Conservation (phyloP, 2,113 vertebrate species). For the Bambusicola thoracicus region DNA sequence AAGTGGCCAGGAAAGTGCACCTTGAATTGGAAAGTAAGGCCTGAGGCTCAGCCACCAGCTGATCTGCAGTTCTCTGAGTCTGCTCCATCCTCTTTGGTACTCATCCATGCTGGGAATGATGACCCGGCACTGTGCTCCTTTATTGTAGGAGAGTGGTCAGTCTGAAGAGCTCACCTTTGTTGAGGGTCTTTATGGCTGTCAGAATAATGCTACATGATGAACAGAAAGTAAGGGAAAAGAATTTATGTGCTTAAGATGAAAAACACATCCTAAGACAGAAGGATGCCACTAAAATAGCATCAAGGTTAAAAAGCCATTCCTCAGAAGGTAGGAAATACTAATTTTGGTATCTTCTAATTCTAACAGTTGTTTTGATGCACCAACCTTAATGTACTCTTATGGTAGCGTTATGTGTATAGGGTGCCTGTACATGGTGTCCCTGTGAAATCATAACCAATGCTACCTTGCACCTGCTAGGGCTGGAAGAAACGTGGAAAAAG, state of each 20-base stretch:
- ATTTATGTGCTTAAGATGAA: not conserved
- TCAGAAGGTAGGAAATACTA: not conserved
- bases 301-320: not conserved
- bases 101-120: not conserved
- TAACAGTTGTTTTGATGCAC: not conserved
- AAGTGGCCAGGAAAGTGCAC: not conserved
- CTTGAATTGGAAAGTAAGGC: not conserved
- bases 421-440: not conserved
- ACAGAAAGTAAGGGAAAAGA: not conserved
- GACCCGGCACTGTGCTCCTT: not conserved
- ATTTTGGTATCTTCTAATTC: not conserved
- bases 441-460: not conserved
- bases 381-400: fast-evolving
- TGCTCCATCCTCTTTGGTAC: not conserved
- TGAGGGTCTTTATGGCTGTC: not conserved
- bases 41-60: not conserved
- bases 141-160: not conserved
- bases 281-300: not conserved
- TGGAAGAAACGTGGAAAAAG: not conserved
- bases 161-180: not conserved
- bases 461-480: not conserved
- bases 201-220: not conserved
- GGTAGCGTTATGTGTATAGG: not conserved
- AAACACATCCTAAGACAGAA: not conserved
- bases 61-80: not conserved